These are phyloP conservation scores for Halichoeres trimaculatus DNA, from an alignment of 2,113 vertebrate genomes.

Conservation along the genomic window DNA sequence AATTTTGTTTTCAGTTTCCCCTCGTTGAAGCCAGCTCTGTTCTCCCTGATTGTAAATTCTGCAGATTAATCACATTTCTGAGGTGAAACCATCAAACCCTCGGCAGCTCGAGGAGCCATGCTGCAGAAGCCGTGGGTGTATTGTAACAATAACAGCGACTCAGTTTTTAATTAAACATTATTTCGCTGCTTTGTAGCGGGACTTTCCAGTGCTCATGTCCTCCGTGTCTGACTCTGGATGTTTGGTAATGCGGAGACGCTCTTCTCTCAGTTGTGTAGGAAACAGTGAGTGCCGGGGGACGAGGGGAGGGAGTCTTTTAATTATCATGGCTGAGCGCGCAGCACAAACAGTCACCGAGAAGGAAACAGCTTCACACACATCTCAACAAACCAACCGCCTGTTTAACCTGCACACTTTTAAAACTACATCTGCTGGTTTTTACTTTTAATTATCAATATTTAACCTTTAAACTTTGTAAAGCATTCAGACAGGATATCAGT, in stretches of 20 bases:
- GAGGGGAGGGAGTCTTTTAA: slow-evolving; percentile 56
- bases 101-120: neutral
- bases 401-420: neutral
- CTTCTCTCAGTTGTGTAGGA: slow-evolving; percentile 24
- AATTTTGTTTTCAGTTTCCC: no score
- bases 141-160: neutral
- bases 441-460: neutral
- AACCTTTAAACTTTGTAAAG: no score
- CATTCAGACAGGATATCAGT: no score
- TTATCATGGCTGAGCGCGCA: slow-evolving; percentile 53
- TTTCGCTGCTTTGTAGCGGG: slow-evolving; percentile 8
- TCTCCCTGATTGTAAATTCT: neutral
- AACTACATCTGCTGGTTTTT: no score
- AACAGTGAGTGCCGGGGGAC: slow-evolving; percentile 23
- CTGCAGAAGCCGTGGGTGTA: slow-evolving; percentile 1
- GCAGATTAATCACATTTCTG: neutral
- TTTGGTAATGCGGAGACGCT: slow-evolving; percentile 25
- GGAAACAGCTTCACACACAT: slow-evolving; percentile 21
- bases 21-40: neutral
- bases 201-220: neutral
- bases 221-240: neutral
- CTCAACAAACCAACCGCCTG: neutral
- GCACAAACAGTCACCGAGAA: slow-evolving; percentile 49
- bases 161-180: slow-evolving; percentile 28
- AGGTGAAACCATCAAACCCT: slow-evolving; percentile 20